phyloP scores from a whole-genome alignment of 2,113 vertebrate genomes.

The Isichthys henryi region DNA sequence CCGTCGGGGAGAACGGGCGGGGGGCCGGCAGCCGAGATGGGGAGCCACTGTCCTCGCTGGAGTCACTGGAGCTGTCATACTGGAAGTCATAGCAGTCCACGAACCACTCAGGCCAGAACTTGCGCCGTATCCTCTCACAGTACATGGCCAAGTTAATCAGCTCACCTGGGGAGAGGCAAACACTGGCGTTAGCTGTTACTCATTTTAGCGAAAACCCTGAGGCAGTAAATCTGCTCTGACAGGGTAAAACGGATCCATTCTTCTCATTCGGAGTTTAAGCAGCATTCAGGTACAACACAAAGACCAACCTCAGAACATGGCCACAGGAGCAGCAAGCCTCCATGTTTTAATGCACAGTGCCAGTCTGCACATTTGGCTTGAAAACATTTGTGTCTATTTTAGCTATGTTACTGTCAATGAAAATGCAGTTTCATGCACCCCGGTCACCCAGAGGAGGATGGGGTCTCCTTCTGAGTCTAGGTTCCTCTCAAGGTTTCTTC shows the following conservation, averaged over 20 bases:
- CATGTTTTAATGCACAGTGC: neutral
- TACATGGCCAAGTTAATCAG: constrained; percentile 94
- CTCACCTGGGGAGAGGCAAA: constrained; percentile 65
- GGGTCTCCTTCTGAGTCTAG: no score
- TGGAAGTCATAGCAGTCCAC: constrained; percentile 78
- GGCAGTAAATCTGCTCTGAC: neutral
- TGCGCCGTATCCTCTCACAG: constrained; percentile 88
- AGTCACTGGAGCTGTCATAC: constrained; percentile 79
- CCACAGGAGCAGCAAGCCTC: neutral
- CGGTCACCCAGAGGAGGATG: no score
- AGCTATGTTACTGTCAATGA: neutral
- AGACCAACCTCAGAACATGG: neutral
- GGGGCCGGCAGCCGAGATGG: constrained; percentile 58
- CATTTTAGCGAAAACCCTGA: neutral
- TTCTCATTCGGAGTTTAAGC: neutral
- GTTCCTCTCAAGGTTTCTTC: no score
- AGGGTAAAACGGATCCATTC: neutral
- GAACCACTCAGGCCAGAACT: constrained; percentile 96
- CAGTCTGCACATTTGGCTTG: neutral
- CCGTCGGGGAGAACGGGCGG: constrained; percentile 88
- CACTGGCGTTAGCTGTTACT: neutral
- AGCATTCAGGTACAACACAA: neutral
- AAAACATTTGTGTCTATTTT: neutral
- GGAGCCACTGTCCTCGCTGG: constrained; percentile 51
- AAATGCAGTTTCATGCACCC: no score